Conservation (phyloP, 23 tunicate genomes). For the Phallusia fumigata region DNA sequence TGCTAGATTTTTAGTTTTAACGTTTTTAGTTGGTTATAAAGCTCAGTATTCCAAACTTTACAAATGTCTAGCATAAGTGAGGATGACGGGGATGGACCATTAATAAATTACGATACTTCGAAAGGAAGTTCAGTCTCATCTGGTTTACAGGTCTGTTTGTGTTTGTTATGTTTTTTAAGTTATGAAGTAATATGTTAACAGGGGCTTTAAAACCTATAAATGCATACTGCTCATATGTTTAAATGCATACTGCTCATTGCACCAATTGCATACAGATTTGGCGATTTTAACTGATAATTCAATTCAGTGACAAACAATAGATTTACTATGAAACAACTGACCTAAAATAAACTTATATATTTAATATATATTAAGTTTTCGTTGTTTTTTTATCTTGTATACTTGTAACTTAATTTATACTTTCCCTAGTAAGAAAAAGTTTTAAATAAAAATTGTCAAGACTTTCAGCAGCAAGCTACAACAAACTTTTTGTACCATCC, state of each 20-base stretch:
- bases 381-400: too few species aligned
- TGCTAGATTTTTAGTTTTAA: too few species aligned
- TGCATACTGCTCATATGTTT: neutral
- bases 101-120: slow-evolving; percentile 60
- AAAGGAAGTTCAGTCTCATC: slow-evolving; percentile 87
- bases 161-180: neutral
- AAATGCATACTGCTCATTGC: neutral
- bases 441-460: too few species aligned
- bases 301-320: too few species aligned
- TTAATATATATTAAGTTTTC: too few species aligned
- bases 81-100: slow-evolving; percentile 38
- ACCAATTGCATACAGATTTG: too few species aligned
- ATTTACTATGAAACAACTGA: too few species aligned
- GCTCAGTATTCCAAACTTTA: neutral
- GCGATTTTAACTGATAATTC: too few species aligned
- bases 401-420: too few species aligned
- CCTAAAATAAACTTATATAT: too few species aligned
- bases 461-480: too few species aligned
- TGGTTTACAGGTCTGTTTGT: slow-evolving; percentile 51
- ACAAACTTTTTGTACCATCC: neutral
- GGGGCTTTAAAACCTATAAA: neutral
- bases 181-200: neutral
- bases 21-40: neutral
- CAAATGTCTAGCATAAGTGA: slow-evolving; percentile 50
- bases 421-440: neutral